phyloP scores from a whole-genome alignment of 2,888 invertebrate genomes.

The Hylaea fasciaria region DNA sequence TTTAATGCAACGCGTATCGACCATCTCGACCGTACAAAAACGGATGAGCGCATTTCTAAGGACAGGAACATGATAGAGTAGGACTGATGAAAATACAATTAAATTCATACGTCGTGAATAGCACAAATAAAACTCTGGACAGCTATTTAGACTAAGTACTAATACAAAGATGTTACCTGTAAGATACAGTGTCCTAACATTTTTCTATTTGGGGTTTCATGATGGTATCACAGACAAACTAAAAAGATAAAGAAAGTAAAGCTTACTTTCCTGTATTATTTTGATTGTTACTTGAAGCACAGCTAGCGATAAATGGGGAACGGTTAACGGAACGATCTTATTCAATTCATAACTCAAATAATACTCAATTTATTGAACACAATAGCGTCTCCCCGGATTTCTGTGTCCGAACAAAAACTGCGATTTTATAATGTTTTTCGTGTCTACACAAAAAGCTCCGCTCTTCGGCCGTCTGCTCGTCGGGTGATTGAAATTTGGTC shows the following conservation, averaged over 20 bases:
- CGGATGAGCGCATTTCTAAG: slow-evolving; percentile 13
- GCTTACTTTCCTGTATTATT: too few species aligned
- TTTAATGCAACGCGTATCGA: slow-evolving; percentile 63
- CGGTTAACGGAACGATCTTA: not conserved
- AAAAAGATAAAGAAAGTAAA: too few species aligned
- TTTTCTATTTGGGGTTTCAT: too few species aligned
- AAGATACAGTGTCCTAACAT: too few species aligned
- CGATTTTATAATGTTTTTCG: slow-evolving; percentile 65
- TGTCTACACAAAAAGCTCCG: slow-evolving; percentile 59
- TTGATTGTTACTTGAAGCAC: too few species aligned
- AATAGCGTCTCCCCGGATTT: slow-evolving; percentile 41
- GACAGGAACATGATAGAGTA: slow-evolving; percentile 7
- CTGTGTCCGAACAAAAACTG: slow-evolving; percentile 53
- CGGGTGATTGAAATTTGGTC: slow-evolving; percentile 64
- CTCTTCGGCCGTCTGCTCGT: slow-evolving; percentile 46
- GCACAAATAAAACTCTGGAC: too few species aligned
- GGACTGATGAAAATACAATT: not conserved
- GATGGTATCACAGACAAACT: too few species aligned
- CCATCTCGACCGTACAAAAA: slow-evolving; percentile 44
- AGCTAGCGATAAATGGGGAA: too few species aligned
- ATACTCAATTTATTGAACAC: slow-evolving; percentile 9
- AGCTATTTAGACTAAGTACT: too few species aligned
- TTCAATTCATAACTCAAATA: slow-evolving; percentile 1
- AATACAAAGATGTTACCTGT: too few species aligned
- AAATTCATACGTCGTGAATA: too few species aligned